Evolutionary conservation across 2,797 vertebrate genomes (phyloP), one percentile per base, ranked within the genome.

Genomic region (Rachycentron canadum): DNA sequence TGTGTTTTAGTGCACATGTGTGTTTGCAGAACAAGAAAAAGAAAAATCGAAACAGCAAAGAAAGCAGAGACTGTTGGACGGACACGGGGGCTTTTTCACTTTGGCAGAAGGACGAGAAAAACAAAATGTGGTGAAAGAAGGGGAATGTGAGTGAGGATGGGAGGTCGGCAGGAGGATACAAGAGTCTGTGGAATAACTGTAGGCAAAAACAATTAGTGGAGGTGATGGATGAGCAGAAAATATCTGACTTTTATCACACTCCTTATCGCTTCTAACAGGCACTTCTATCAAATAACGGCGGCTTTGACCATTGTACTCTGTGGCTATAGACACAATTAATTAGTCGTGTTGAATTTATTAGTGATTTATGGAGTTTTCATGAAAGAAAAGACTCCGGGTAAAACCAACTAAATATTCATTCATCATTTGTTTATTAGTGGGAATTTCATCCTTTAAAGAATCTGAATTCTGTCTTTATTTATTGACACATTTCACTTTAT

Each of bases 81-180:
- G 86, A 88, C 16, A 1, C 38, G 68, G 59, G 60, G 50, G 55
- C 28, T 78, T 81, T 79, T 78, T 72, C 23, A 67, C 57, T 61
- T 65, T 72, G 86, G 78, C 65, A 47, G 38, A 38, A 26, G 50
- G 62, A 83, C 7, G 72, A 59, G 68, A 74, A 80, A 84, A 89
- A 91, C 85, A 91, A 85, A 86, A 77, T 17, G 78, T 84, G 90
- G 38, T 81, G 92, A 91, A 57, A 87, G 89, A 88, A 11, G 21
- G 45, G 50, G 83, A 71, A 75, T 53, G 72, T 34, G 23, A 65
- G 71, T 77, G 75, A 85, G 73, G 86, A 88, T 69, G 88, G 78
- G 83, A 78, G 72, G 79, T 63, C 77, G 69, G 71, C 45, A 50
- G 72, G 53, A 71, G 61, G 61, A 57, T 0, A 72, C 38, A 52